Base-by-base conservation (phyloP, 1,140 invertebrate species). In the Trichonephila clavipes region DNA sequence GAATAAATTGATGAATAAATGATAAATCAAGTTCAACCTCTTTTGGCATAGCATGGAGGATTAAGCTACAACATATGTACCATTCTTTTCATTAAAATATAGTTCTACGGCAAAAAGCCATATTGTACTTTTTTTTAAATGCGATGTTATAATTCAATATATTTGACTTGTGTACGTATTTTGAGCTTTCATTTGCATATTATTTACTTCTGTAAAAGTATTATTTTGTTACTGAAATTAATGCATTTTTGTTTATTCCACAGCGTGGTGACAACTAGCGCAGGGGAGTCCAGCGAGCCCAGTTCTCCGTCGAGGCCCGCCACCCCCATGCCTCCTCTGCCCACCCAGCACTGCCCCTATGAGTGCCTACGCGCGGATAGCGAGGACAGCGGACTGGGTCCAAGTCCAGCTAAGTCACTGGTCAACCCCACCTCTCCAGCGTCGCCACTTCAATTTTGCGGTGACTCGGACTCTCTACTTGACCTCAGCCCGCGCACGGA, bases 181-280 rank as follows among this genome's bases (percentile, higher is more conserved):
- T 51, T 51, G 5, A 51, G 1, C 0, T 51, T 4, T 4, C 44
- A 44, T 4, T 44, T 44, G 44, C 8, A 5, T 10, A 1, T 34
- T 34, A 51, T 51, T 51, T 51, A 10, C 5, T 51, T 51, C 44
- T 51, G 5, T 51, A 51, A 51, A 51, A 51, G 34, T 51, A 51
- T 51, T 51, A 51, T 10, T 8, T 51, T 34, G 8, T 10, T 10
- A 8, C 6, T 51, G 44, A 51, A 8, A 51, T 51, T 51, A 51
- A 7, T 87, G 61, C 4, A 40, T 64, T 0, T n/a, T 28, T 88
- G 40, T 95, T 95, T 58, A 95, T 95, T 7, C 61, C 81, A 3
- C 81, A 94, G 93, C 61, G 93, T 90, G 87, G 88, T 86, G 88
- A 86, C 62, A 18, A 90, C 61, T 19, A 94, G 93, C 59, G 88